Evolutionary conservation across 2,888 invertebrate species (phyloP).

Genomic region (Dioctria linearis): DNA sequence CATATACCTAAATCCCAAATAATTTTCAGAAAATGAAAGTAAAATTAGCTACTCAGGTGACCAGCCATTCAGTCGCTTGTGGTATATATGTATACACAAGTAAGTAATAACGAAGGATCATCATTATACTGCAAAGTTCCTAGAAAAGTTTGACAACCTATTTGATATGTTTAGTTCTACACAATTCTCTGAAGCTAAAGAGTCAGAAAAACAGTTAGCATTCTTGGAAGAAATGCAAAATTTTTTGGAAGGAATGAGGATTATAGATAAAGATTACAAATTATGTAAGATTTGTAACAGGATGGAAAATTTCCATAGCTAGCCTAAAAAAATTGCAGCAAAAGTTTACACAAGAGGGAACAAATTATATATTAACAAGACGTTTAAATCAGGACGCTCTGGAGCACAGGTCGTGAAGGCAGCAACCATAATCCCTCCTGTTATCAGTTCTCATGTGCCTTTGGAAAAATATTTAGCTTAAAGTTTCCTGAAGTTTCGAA

Average conservation of each 20-base stretch:
- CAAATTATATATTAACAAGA: no score
- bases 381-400: no score
- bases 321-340: no score
- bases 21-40: not conserved
- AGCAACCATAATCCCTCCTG: no score
- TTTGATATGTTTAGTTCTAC: conserved; percentile 4
- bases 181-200: not conserved
- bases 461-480: no score
- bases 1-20: conserved; percentile 1
- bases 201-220: not conserved
- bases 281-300: no score
- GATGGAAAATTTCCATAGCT: no score
- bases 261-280: no score
- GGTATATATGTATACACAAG: not conserved
- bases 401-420: no score
- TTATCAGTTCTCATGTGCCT: no score
- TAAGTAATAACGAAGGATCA: not conserved
- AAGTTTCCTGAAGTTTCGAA: no score
- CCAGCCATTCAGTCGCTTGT: not conserved
- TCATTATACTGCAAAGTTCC: not conserved
- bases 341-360: no score
- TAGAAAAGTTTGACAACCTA: conserved; percentile 3
- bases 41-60: not conserved
- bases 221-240: not conserved
- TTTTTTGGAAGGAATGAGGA: not conserved